A percentile compares a stretch with the other conserved stretches of the same genome.
phyloP scores from a whole-genome alignment of 35 echinoderm and acorn worm species.

The Antedon bifida region DNA sequence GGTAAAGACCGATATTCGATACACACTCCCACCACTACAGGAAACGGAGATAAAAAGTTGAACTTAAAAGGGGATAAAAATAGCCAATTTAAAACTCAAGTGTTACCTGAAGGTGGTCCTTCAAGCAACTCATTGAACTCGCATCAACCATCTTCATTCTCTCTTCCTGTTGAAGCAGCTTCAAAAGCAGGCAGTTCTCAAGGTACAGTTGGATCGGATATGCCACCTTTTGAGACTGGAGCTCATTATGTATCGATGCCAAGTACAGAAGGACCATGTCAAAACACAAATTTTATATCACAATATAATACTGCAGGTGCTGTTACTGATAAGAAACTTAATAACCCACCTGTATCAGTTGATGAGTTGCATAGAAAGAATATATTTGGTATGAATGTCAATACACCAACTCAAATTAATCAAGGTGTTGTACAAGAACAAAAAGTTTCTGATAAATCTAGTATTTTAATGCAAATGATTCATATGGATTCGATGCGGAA shows the following conservation, averaged over 20 bases:
- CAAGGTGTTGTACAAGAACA: not conserved
- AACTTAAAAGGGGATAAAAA: not conserved
- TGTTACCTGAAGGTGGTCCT: not conserved
- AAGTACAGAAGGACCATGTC: not conserved
- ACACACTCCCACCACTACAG: not conserved
- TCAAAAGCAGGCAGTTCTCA: not conserved
- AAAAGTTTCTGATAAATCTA: not conserved
- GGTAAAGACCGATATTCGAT: not conserved
- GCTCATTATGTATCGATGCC: not conserved
- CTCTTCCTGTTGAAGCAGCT: not conserved
- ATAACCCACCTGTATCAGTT: not conserved
- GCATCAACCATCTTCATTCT: not conserved
- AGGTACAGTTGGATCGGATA: not conserved
- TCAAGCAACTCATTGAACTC: not conserved
- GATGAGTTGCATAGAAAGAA: not conserved
- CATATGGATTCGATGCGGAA: not conserved
- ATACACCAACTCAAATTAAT: not conserved
- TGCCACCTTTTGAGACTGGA: not conserved
- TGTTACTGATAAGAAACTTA: not conserved
- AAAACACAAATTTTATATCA: not conserved
- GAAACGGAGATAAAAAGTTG: not conserved
- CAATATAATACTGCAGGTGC: not conserved
- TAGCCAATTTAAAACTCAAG: not conserved
- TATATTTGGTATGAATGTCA: not conserved
- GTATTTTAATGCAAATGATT: not conserved